Evolutionary conservation across 2,113 vertebrate genomes (phyloP).

Genomic region (Catharus fuscescens): DNA sequence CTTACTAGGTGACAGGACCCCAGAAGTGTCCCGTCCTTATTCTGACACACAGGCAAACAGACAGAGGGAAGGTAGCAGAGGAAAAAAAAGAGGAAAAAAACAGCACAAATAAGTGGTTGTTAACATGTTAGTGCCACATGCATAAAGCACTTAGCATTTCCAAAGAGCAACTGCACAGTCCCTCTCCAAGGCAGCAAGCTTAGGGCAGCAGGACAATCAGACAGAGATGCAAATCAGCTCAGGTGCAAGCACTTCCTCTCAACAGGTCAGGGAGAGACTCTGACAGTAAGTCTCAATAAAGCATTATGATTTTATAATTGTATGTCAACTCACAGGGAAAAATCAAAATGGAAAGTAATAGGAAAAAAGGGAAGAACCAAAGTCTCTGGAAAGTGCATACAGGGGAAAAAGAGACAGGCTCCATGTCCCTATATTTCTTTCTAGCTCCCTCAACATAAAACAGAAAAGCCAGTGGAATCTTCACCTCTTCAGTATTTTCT

Average conservation of each 20-base stretch:
- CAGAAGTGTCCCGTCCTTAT: slow-evolving; percentile 92
- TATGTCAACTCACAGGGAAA: neutral
- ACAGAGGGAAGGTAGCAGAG: slow-evolving; percentile 76
- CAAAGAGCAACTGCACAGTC: neutral
- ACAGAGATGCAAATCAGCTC: neutral
- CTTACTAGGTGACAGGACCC: slow-evolving; percentile 98
- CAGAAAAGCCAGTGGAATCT: neutral
- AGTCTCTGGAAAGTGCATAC: neutral
- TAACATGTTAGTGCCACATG: slow-evolving; percentile 58
- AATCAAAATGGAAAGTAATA: neutral
- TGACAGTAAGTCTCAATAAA: neutral
- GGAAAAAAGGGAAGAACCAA: neutral
- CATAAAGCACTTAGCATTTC: slow-evolving; percentile 30
- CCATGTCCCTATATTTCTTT: neutral
- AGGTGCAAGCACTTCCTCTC: neutral
- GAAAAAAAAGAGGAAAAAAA: slow-evolving; percentile 78
- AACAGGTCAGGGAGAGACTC: neutral
- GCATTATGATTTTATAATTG: neutral
- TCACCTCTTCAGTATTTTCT: slow-evolving; percentile 94
- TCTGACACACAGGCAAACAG: slow-evolving; percentile 87
- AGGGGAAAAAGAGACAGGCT: neutral
- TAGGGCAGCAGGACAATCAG: neutral
- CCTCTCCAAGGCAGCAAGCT: neutral
- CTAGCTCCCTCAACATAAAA: neutral
- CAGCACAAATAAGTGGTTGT: slow-evolving; percentile 73